Base-by-base conservation (phyloP, 2,797 vertebrate species). In the Pipistrellus pipistrellus region DNA sequence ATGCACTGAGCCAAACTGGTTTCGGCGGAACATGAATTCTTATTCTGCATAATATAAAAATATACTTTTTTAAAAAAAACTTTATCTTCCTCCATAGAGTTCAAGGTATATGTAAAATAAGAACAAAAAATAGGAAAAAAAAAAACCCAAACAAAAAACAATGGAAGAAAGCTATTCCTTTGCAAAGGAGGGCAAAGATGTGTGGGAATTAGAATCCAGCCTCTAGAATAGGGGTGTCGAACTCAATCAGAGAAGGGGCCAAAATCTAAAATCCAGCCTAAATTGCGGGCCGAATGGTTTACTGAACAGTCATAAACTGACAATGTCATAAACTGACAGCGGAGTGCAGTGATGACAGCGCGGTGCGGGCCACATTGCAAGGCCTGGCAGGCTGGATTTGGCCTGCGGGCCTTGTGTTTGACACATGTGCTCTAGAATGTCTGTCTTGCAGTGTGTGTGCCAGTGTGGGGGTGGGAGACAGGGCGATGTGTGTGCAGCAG, bases 61-160 rank as follows among this genome's bases (percentile, higher is more conserved):
- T 62, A 38, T 7, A 51, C 25, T 88, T 92, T n/a, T n/a, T n/a
- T n/a, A 48, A 13, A 27, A 59, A 59, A 12, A 57, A 53, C 55
- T 68, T 87, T 53, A 85, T 21, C 3, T 90, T 80, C 94, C 27
- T 83, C 85, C 69, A 72, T 6, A 87, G 77, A 90, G 30, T 88
- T 83, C 71, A 84, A 69, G 44, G 32, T 68, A 55, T 48, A 8
- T 71, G 21, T 51, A 78, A 97, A 64, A 64, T 44, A 90, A 66
- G 20, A 95, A 69, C 21, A 20, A 90, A 68, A 15, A 9, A 86
- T 8, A 2, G 46, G 0, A 20, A 0, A 20, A 0, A 13, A 27
- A 4, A 38, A 38, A 38, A 38, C n/a, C n/a, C n/a, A 41, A 41
- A 41, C 38, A 41, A 0, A 10, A 27, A 1, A 10, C 48, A 53